These are phyloP conservation scores for Trachelus troglodyta DNA, from an alignment of 2,888 invertebrate species.

Conservation along the genomic window DNA sequence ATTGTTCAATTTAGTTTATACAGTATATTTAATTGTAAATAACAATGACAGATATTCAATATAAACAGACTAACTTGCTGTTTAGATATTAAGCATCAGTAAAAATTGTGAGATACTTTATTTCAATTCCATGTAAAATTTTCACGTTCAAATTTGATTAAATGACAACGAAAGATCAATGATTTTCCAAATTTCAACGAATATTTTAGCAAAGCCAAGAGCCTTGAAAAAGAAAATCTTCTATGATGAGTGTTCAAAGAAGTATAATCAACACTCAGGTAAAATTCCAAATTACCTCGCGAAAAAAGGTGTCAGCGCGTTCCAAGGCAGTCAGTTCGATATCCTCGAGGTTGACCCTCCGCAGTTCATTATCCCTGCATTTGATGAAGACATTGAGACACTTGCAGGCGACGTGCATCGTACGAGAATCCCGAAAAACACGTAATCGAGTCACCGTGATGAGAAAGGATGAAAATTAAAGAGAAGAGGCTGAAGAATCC, in stretches of 20 bases:
- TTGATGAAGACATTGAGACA: conserved; percentile 80
- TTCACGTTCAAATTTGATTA: neutral
- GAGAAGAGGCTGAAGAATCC: too few species aligned
- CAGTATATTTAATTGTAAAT: neutral
- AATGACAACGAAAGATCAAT: too few species aligned
- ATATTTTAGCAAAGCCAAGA: too few species aligned
- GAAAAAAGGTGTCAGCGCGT: conserved; percentile 75
- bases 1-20: too few species aligned
- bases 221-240: too few species aligned
- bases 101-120: neutral
- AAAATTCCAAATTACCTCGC: conserved; percentile 68
- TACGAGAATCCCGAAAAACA: conserved; percentile 16
- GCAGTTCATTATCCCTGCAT: conserved; percentile 71
- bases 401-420: conserved; percentile 74
- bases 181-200: too few species aligned
- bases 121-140: conserved; percentile 1
- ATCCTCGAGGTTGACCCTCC: conserved; percentile 70
- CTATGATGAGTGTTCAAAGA: too few species aligned
- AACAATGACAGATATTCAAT: conserved; percentile 8
- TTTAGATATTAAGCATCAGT: neutral
- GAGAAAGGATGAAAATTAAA: too few species aligned
- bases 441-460: too few species aligned
- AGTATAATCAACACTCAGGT: too few species aligned
- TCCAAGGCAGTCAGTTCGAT: conserved; percentile 72
- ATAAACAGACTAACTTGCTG: conserved; percentile 6